Base-by-base conservation (phyloP, 2,888 invertebrate genomes). In the Trileptium ribeirensis region DNA sequence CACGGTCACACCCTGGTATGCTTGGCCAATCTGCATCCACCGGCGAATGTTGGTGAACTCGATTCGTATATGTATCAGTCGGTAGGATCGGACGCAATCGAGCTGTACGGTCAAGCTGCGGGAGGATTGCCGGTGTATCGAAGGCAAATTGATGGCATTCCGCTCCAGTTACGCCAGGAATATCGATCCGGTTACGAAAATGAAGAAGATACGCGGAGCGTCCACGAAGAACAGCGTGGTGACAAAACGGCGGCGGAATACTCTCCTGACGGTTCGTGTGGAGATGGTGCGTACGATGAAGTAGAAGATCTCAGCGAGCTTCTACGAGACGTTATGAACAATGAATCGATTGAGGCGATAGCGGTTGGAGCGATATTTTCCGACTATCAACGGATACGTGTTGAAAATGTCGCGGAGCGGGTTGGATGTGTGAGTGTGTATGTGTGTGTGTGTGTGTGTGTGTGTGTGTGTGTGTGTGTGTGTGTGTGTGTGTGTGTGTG, bases 61-160 rank as follows among this genome's bases (percentile, higher is more conserved):
- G 97, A 97, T 90, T 96, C 96, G 88, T 98, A 95, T 89, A 99
- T 99, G 99, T 99, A 97, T 89, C 99, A 99, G 91, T 97, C 97
- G 79, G 98, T 99, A 81, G 99, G 98, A 0, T 95, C 96, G 89
- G 95, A 97, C 91, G 96, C 95, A 31, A 93, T 99, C 84, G 93
- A 93, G 84, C 86, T 87, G 37, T 94, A 97, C 89, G 95, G 96
- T 37, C 94, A 95, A 89, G 97, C 99, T 0, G 94, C 97, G 93
- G 94, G 92, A 1, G 29, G 82, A 8, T 89, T 99, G 82, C 98
- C 98, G 0, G 90, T 99, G 78, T 98, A 94, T 89, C 92, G 95
- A 83, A 92, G 93, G 86, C 91, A 92, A 83, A 98, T 97, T 81
- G 91, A 92, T 85, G 98, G 99, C 67, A 92, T 92, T 84, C 94